A percentile compares a stretch with the other conserved stretches of the same genome.
Conservation (phyloP, 2,113 vertebrate genomes). For the Salvator merianae region DNA sequence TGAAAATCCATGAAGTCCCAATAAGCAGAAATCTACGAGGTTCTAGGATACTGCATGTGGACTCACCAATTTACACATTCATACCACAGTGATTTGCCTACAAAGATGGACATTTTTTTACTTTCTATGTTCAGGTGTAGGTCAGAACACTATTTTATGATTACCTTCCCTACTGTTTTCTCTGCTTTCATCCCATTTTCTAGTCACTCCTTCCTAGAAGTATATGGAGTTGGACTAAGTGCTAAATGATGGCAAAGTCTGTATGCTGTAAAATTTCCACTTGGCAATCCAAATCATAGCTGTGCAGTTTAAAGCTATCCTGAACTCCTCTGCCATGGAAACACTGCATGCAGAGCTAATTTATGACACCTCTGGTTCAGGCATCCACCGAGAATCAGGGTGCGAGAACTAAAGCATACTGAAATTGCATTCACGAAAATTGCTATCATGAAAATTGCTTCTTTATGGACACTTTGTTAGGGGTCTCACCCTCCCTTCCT, state of each 20-base stretch:
- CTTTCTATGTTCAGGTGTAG: neutral
- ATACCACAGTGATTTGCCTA: neutral
- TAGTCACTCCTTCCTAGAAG: no score
- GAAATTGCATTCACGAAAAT: neutral
- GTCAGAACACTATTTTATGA: no score
- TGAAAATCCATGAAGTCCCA: neutral
- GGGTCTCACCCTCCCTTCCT: no score
- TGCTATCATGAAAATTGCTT: neutral
- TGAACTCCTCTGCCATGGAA: no score
- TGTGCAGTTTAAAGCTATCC: no score
- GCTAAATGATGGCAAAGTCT: no score
- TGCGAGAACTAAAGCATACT: neutral
- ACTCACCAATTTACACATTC: neutral
- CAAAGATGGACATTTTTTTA: neutral
- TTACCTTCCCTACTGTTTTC: neutral
- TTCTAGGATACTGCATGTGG: no score
- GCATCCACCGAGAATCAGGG: neutral
- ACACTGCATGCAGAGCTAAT: no score
- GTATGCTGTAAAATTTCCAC: no score
- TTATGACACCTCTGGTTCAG: no score
- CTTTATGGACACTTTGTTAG: neutral
- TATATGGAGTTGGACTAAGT: no score
- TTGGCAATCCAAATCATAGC: no score
- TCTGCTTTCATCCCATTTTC: neutral
- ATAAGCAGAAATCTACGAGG: neutral